Evolutionary conservation across 2,888 invertebrate species (phyloP).

Genomic region (Eudasyphora cyanicolor): DNA sequence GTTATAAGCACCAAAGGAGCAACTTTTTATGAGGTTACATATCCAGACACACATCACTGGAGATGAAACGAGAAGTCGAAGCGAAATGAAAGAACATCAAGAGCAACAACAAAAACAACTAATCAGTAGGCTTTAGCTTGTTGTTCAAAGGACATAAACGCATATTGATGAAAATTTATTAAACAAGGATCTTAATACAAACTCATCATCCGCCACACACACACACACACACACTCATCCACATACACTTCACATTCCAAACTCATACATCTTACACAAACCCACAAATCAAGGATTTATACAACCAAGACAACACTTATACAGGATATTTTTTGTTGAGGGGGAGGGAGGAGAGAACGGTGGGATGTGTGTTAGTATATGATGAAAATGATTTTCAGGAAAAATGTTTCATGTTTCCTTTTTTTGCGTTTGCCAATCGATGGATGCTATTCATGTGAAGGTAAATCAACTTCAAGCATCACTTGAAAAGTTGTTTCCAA

Average conservation of each 20-base stretch:
- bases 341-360: too few species aligned
- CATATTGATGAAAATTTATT: slow-evolving; percentile 69
- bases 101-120: slow-evolving; percentile 39
- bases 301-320: slow-evolving; percentile 47
- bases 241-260: slow-evolving; percentile 1
- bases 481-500: slow-evolving; percentile 25
- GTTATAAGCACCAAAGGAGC: neutral
- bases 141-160: slow-evolving; percentile 54
- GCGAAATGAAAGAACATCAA: neutral
- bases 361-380: neutral
- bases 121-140: slow-evolving; percentile 51
- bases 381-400: neutral
- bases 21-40: neutral
- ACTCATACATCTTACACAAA: slow-evolving; percentile 10
- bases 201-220: neutral
- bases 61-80: neutral
- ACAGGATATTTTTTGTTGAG: too few species aligned
- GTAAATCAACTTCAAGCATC: slow-evolving; percentile 40
- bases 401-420: slow-evolving; percentile 23
- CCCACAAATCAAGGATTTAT: slow-evolving; percentile 19
- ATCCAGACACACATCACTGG: neutral
- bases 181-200: slow-evolving; percentile 38
- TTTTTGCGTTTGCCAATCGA: neutral
- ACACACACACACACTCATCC: neutral
- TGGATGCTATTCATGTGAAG: slow-evolving; percentile 4